Conservation (phyloP, 1,140 invertebrate species). For the Macrosteles quadrilineatus region DNA sequence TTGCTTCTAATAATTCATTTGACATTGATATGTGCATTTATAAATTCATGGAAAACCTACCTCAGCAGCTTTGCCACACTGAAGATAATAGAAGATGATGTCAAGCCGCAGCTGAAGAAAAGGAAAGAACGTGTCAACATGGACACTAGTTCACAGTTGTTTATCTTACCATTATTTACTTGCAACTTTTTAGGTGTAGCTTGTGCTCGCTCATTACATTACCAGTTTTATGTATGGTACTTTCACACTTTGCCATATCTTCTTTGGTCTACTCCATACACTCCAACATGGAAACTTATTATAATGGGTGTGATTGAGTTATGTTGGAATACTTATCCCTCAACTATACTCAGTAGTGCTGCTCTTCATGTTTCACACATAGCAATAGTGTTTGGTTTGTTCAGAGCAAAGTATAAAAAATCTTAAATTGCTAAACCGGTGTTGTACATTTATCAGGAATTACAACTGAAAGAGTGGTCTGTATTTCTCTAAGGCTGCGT, state of each 20-base stretch:
- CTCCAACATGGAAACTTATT: constrained; percentile 67
- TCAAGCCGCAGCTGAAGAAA: constrained; percentile 53
- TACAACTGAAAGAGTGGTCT: too few relatives aligned
- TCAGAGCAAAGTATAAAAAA: constrained; percentile 49
- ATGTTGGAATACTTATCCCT: constrained; percentile 98
- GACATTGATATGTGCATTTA: constrained; percentile 68
- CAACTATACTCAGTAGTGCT: constrained; percentile 80
- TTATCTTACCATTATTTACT: constrained; percentile 85
- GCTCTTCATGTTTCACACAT: constrained; percentile 82
- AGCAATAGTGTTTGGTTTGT: constrained; percentile 66
- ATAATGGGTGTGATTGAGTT: constrained; percentile 89
- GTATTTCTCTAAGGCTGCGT: too few relatives aligned
- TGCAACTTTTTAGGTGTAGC: constrained; percentile 91
- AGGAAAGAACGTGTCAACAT: constrained; percentile 48
- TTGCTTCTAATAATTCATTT: constrained; percentile 71
- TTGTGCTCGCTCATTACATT: constrained; percentile 95
- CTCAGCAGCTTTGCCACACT: constrained; percentile 71
- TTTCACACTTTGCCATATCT: constrained; percentile 96
- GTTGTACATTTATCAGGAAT: too few relatives aligned
- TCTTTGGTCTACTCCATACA: constrained; percentile 70
- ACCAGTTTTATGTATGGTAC: constrained; percentile 99
- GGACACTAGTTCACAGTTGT: constrained; percentile 62
- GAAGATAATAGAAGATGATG: constrained; percentile 56
- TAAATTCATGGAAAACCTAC: constrained; percentile 65
- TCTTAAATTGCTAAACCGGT: too few relatives aligned